These are phyloP conservation scores for Papilio xuthus DNA, from an alignment of 1,140 invertebrate genomes.

Conservation along the genomic window DNA sequence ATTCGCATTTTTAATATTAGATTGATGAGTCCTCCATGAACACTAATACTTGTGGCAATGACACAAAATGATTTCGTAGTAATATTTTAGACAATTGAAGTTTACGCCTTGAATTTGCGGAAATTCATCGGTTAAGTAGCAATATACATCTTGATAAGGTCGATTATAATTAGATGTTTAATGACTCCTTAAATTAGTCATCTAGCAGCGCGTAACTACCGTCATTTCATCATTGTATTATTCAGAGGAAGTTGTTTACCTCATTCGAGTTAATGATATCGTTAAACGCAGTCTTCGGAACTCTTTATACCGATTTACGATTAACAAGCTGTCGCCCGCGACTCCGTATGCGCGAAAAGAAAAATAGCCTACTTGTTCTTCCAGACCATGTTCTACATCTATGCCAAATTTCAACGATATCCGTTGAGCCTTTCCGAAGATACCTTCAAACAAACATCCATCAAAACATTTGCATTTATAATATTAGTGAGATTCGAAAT, in stretches of 20 bases:
- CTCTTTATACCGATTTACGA: background rate
- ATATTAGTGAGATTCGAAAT: too few relatives aligned
- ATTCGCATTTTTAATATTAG: too few relatives aligned
- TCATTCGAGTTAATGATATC: constrained; percentile 10
- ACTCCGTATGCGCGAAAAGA: too few relatives aligned
- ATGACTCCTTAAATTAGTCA: constrained; percentile 16
- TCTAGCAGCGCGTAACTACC: background rate
- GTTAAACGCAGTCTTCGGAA: background rate
- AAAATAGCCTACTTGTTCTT: too few relatives aligned
- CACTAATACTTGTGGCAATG: background rate
- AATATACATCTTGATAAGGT: background rate
- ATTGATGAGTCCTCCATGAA: too few relatives aligned
- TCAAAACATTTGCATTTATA: too few relatives aligned
- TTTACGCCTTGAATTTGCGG: background rate
- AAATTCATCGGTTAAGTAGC: background rate
- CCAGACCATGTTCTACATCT: too few relatives aligned
- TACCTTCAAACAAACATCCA: too few relatives aligned
- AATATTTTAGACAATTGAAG: constrained; percentile 1
- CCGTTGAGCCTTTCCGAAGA: too few relatives aligned
- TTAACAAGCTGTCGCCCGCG: too few relatives aligned
- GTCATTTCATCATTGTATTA: background rate
- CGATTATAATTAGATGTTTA: constrained; percentile 23
- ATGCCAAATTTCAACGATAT: too few relatives aligned
- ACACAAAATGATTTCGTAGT: background rate
- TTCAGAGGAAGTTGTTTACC: background rate